A percentile compares a stretch with the other conserved stretches of the same genome.
Evolutionary conservation across 2,113 vertebrate species (phyloP).

Genomic region (Oenanthe melanoleuca): DNA sequence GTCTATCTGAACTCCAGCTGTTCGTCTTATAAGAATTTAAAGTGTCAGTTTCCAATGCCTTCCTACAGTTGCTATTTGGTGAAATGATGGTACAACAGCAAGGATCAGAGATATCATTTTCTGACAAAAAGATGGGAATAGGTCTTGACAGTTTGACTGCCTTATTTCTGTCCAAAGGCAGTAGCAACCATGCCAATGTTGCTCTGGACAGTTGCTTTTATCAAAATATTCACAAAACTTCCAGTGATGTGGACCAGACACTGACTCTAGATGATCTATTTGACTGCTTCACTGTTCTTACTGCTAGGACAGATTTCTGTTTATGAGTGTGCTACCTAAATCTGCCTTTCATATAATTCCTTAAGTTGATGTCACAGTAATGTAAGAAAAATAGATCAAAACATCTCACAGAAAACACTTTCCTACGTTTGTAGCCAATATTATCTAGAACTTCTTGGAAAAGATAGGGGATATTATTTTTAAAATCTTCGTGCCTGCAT

Average conservation of each 20-base stretch:
- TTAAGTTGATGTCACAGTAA: neutral
- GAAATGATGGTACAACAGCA: neutral
- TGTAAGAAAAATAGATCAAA: neutral
- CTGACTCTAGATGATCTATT: neutral
- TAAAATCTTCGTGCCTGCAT: neutral
- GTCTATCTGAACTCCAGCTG: neutral
- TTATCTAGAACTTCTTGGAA: neutral
- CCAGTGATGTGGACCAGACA: neutral
- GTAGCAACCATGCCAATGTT: neutral
- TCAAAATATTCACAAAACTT: neutral
- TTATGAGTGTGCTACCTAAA: neutral
- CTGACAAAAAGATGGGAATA: neutral
- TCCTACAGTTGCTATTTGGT: neutral
- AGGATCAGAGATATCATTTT: neutral
- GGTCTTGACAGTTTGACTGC: neutral
- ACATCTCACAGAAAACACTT: neutral
- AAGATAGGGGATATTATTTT: neutral
- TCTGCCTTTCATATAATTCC: neutral
- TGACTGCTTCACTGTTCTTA: neutral
- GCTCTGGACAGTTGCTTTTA: neutral
- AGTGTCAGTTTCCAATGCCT: neutral
- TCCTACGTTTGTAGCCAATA: neutral
- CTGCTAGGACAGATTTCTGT: neutral
- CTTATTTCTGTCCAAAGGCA: slow-evolving; percentile 6
- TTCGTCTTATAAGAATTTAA: neutral